Evolutionary conservation across 2,888 invertebrate genomes (phyloP).

Genomic region (Synergus japonicus): DNA sequence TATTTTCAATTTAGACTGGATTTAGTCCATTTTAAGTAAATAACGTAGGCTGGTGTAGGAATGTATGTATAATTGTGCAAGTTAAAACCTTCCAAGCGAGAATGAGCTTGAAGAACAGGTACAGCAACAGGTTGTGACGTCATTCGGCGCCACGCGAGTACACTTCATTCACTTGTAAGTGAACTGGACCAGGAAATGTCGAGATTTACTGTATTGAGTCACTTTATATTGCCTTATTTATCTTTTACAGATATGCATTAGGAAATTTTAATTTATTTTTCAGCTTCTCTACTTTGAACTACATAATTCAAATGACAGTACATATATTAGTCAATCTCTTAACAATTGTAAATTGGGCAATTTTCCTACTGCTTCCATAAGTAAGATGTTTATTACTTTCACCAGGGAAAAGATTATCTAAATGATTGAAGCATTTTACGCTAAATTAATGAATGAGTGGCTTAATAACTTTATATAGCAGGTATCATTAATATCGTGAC

Average conservation of each 20-base stretch:
- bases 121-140: conserved; percentile 76
- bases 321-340: not conserved
- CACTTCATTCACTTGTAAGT: conserved; percentile 70
- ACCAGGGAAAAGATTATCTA: not conserved
- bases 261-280: no score
- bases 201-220: conserved; percentile 43
- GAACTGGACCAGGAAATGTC: conserved; percentile 68
- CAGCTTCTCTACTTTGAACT: no score
- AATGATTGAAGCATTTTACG: not conserved
- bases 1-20: not conserved
- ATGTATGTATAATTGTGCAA: conserved; percentile 22
- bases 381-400: not conserved
- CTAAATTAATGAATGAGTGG: not conserved
- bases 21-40: not conserved
- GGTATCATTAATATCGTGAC: not conserved
- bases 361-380: not conserved
- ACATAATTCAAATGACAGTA: not conserved
- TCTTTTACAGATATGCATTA: no score
- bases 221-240: not conserved
- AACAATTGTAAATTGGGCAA: no score
- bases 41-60: not conserved
- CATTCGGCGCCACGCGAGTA: conserved; percentile 75
- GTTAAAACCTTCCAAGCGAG: not conserved
- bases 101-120: conserved; percentile 62
- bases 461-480: not conserved